Base-by-base conservation (phyloP, 2,888 invertebrate species). In the Chesias legatella region DNA sequence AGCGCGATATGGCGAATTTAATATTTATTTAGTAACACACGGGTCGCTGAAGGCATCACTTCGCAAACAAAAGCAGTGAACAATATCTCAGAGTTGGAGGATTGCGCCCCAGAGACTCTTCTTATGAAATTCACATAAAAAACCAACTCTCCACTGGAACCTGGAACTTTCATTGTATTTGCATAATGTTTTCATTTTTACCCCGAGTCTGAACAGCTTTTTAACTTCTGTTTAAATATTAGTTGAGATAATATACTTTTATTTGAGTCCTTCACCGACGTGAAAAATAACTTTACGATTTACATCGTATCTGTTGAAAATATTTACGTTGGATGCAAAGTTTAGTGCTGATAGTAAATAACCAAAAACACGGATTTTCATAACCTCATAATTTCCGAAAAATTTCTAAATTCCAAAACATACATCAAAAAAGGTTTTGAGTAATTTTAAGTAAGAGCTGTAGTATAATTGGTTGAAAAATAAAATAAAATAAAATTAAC, bases 111-210 rank as follows among this genome's bases (percentile, higher is more conserved):
- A 33, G 33, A 45, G 51, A 47, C 53, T 39, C 44, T 32, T 36
- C 44, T 60, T 61, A 63, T 50, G 45, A 51, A 50, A 52, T 51
- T 60, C 60, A 25, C 56, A 57, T 58, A 62, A 67, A 60, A 51
- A 53, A 48, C 36, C 49, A 61, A 66, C 58, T 64, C 58, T 49
- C 52, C 48, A 48, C 52, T 44, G 58, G 44, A 46, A n/a, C n/a
- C n/a, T n/a, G n/a, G n/a, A n/a, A n/a, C n/a, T n/a, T n/a, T n/a
- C n/a, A n/a, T n/a, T n/a, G 60, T 58, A 74, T 78, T 73, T 74
- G 62, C 77, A 79, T 78, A 73, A 70, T 65, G 69, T 71, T 71
- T 63, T 65, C 75, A 72, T 74, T 70, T 68, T 63, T 64, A 64
- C 57, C 56, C 34, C 25, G 28, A 33, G 28, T 22, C 40, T 21